Evolutionary conservation across 2,797 vertebrate species (phyloP), one percentile per base, ranked within the genome.

Genomic region (Acanthiza pusilla): DNA sequence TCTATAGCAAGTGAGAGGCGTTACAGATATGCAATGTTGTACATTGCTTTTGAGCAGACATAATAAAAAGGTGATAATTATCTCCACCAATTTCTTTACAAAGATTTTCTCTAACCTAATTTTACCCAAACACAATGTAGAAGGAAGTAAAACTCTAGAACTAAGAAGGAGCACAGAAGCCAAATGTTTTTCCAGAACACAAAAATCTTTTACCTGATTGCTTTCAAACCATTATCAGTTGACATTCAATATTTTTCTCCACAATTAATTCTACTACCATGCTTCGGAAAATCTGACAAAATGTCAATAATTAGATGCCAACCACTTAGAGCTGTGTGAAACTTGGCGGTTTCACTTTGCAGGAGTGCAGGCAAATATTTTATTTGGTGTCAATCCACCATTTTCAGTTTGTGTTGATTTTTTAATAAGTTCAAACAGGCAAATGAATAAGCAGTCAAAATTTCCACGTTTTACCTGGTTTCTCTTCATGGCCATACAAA

Each of bases 281-380:
- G 43, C 72, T 88, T 96, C 15, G 71, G 96, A 97, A 98, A 97
- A 96, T 89, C 45, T 97, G 87, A 96, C 91, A 94, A 70, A 92
- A 88, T 43, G 53, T 78, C 83, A 94, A 96, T 84, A 96, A 93
- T 94, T 93, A 93, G n/a, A 89, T 63, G 62, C n/a, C 73, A 88
- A 0, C 29, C 74, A 70, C 55, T 65, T 61, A 23, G 21, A 83
- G 16, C 13, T 78, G 32, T 85, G 85, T 78, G 87, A 92, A 91
- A 91, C 65, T 76, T 93, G 79, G 88, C 13, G 0, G 66, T 63
- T 93, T 82, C 32, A 48, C 40, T 77, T 88, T 68, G 50, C 58
- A 88, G 67, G 50, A 92, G 40, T 62, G 72, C 53, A 89, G 71
- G 45, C 32, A 92, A 92, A 90, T 92, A 84, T 93, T 91, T 93